phyloP scores from a whole-genome alignment of 1,140 invertebrate species.

The Hyles vespertilio region DNA sequence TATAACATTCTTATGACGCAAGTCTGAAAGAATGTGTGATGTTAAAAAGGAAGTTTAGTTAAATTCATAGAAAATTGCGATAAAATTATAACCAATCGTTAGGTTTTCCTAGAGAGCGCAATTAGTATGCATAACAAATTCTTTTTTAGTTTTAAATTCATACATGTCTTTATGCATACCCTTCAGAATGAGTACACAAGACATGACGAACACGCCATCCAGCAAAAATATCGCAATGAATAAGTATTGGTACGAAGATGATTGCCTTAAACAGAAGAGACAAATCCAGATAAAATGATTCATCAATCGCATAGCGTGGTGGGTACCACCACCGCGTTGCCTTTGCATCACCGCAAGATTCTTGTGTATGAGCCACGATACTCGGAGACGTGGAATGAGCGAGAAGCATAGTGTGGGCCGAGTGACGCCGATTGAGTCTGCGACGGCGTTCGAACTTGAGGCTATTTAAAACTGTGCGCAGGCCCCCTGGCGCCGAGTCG shows the following conservation, averaged over 20 bases:
- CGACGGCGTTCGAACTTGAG: conserved; percentile 57
- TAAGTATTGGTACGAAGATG: conserved; percentile 33
- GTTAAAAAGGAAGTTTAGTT: too few relatives aligned
- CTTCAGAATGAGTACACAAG: neutral
- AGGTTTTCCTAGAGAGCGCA: neutral
- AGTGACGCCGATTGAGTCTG: conserved; percentile 63
- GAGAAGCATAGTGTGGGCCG: conserved; percentile 70
- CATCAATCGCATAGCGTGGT: conserved; percentile 58
- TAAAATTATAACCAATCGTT: neutral
- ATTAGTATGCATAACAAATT: too few relatives aligned
- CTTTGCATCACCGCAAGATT: conserved; percentile 33
- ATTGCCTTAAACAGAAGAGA: conserved; percentile 61
- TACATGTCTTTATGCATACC: neutral
- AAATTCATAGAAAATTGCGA: too few relatives aligned
- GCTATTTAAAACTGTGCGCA: conserved; percentile 77
- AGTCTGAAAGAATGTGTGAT: too few relatives aligned
- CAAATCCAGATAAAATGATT: conserved; percentile 58
- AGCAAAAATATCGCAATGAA: conserved; percentile 53
- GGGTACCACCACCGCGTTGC: conserved; percentile 34
- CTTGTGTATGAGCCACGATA: conserved; percentile 7
- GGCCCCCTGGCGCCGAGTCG: conserved; percentile 70
- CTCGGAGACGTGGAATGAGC: conserved; percentile 65
- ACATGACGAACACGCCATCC: neutral
- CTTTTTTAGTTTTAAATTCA: neutral
- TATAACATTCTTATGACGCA: too few relatives aligned